phyloP scores from a whole-genome alignment of 1,140 invertebrate genomes.

The Lethrus apterus region DNA sequence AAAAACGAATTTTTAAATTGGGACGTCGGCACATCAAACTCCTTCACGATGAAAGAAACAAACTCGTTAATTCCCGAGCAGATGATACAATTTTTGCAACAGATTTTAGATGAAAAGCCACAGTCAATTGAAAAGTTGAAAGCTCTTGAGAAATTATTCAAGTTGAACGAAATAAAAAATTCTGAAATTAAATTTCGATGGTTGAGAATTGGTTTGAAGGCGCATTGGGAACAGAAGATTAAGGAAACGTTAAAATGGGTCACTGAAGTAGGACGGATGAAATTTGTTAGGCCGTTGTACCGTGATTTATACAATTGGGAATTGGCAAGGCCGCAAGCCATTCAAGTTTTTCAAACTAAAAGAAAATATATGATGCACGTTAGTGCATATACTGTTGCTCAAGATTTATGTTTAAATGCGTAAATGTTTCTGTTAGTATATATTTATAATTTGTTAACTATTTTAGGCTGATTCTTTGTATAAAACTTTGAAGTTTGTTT shows the following conservation, averaged over 20 bases:
- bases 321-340: conserved; percentile 55
- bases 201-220: conserved; percentile 69
- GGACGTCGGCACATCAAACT: conserved; percentile 39
- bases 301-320: conserved; percentile 79
- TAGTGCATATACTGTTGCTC: conserved; percentile 60
- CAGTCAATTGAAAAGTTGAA: conserved; percentile 53
- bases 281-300: conserved; percentile 81
- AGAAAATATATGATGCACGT: conserved; percentile 78
- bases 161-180: conserved; percentile 61
- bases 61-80: conserved; percentile 57
- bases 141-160: conserved; percentile 59
- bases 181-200: conserved; percentile 77
- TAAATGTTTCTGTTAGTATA: conserved; percentile 1
- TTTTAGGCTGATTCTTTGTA: no score
- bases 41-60: conserved; percentile 48
- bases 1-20: conserved; percentile 48
- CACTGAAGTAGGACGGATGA: conserved; percentile 81
- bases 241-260: conserved; percentile 64
- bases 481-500: no score
- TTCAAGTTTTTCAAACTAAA: conserved; percentile 65
- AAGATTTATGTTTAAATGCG: conserved; percentile 62
- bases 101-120: conserved; percentile 53
- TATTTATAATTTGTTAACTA: no score
- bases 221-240: conserved; percentile 59
- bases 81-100: conserved; percentile 63